Base-by-base conservation (phyloP, 2,888 invertebrate species). In the Therioaphis trifolii region DNA sequence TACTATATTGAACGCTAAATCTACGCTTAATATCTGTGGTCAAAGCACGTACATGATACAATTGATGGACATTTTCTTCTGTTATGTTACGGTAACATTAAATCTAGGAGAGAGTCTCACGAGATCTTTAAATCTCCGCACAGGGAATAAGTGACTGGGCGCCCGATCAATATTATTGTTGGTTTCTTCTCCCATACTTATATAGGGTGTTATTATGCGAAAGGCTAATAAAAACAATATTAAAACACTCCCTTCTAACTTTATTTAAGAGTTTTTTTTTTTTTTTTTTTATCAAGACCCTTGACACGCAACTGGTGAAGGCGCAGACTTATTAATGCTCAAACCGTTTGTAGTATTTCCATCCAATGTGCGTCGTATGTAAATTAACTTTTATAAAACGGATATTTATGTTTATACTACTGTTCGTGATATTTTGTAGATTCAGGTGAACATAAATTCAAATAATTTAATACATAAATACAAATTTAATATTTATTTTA, bases 301-400 rank as follows among this genome's bases (percentile, higher is more conserved):
- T 80, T n/a, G 43, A 61, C 80, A 71, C 80, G 71, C 80, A 71
- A 71, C 71, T 80, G 46, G 80, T 80, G 71, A 46, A 58, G 18
- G 69, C 43, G 29, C 61, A 35, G 61, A 21, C 61, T 29, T 80
- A 61, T 71, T 80, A 72, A 71, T 79, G 55, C n/a, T 69, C 24
- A 43, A 52, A 55, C 11, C n/a, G 18, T 12, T 79, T 7, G 27
- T 12, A 77, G 49, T 12, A 43, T 77, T 21, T 66, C n/a, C 29
- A 21, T 15, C 21, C 21, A 1, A 29, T 11, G 49, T 49, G 15
- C 21, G 12, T 40, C 24, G 21, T 58, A 79, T 79, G 58, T 24
- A 69, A 79, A 71, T 79, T 55, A 58, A 79, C 69, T 27, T 14
- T 14, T 21, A 24, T 55, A 29, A 52, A 49, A 66, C 52, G 11